Evolutionary conservation across 2,113 vertebrate species (phyloP).

Genomic region (Pandion haliaetus): DNA sequence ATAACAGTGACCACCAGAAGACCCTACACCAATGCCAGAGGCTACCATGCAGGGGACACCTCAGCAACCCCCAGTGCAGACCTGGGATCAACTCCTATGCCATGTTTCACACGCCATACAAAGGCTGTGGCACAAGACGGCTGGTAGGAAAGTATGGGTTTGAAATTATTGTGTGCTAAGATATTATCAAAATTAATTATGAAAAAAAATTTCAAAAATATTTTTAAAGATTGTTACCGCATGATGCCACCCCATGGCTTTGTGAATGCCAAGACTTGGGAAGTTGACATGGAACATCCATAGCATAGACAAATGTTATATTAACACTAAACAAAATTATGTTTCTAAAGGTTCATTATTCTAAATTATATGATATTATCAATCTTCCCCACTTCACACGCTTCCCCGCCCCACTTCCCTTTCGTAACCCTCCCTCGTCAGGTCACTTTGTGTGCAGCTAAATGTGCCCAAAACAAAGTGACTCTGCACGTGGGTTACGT

Average conservation of each 20-base stretch:
- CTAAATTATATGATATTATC: background rate
- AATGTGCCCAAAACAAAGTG: background rate
- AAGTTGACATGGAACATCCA: background rate
- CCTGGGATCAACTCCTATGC: background rate
- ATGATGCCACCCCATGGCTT: background rate
- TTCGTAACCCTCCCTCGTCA: background rate
- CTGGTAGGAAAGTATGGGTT: background rate
- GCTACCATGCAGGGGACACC: background rate
- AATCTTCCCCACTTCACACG: background rate
- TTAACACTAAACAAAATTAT: background rate
- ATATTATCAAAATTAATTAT: background rate
- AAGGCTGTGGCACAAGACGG: background rate
- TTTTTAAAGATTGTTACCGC: background rate
- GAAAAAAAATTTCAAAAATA: background rate
- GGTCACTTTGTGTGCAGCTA: background rate
- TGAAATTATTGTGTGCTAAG: background rate
- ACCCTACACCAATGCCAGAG: background rate
- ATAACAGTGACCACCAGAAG: background rate
- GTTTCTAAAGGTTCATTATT: background rate
- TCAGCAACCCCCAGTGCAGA: background rate
- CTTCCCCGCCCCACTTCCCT: background rate
- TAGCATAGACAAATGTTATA: background rate
- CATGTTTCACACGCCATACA: background rate
- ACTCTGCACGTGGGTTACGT: no score
- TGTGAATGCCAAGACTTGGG: background rate